phyloP scores from a whole-genome alignment of 2,797 vertebrate genomes.

The Acanthiza pusilla region DNA sequence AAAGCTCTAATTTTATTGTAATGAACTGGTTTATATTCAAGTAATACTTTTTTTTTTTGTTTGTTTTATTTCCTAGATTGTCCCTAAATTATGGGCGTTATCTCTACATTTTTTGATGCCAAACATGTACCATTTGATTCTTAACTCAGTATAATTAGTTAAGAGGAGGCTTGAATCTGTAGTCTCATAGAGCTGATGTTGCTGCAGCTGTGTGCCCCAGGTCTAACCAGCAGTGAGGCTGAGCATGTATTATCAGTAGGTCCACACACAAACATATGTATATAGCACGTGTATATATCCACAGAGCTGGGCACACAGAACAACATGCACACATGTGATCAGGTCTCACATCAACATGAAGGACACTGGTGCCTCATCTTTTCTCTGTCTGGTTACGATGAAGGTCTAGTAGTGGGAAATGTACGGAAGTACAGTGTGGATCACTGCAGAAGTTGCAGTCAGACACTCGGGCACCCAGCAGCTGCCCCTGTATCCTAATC shows the following conservation, averaged over 20 bases:
- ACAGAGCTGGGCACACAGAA: not conserved
- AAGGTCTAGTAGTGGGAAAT: not conserved
- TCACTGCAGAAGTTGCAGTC: not conserved
- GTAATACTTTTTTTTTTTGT: not conserved
- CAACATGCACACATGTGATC: not conserved
- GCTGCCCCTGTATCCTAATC: not conserved
- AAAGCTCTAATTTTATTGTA: not conserved
- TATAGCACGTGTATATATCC: not conserved
- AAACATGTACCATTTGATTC: not conserved
- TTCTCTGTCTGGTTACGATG: not conserved
- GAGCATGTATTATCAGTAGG: not conserved
- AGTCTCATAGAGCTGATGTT: not conserved
- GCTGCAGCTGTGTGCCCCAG: not conserved
- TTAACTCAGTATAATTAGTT: not conserved
- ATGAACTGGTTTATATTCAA: not conserved
- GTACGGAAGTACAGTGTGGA: not conserved
- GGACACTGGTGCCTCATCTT: not conserved
- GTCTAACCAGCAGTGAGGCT: not conserved
- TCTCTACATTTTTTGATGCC: fast-evolving
- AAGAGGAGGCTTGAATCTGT: not conserved
- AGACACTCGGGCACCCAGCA: not conserved
- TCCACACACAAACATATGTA: not conserved
- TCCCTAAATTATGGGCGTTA: not conserved
- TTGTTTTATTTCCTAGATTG: not conserved
- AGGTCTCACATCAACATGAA: not conserved